Evolutionary conservation across 1,140 invertebrate species (phyloP).

Genomic region (Rhagoletis zephyria): DNA sequence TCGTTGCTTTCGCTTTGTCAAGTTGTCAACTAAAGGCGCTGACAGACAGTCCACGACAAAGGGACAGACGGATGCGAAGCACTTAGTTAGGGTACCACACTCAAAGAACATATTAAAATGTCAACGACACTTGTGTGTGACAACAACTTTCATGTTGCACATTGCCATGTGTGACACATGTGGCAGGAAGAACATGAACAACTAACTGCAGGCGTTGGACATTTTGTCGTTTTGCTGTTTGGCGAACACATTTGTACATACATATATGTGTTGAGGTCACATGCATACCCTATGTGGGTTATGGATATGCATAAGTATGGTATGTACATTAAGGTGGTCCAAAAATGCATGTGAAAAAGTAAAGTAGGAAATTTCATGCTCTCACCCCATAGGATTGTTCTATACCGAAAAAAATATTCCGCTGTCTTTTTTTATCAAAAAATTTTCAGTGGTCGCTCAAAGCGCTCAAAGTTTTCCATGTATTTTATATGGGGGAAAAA

Average conservation of each 20-base stretch:
- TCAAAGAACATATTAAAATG: conserved; percentile 52
- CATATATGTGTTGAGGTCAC: neutral
- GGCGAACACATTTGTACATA: neutral
- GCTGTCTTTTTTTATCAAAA: too few species aligned
- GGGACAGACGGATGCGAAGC: neutral
- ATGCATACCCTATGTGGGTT: neutral
- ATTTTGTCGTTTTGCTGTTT: neutral
- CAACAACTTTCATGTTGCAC: conserved; percentile 43
- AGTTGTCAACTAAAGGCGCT: conserved; percentile 2
- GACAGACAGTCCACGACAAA: conserved; percentile 1
- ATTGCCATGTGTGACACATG: conserved; percentile 30
- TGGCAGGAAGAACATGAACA: conserved; percentile 12
- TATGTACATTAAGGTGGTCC: too few species aligned
- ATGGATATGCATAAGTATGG: neutral
- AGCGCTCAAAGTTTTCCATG: too few species aligned
- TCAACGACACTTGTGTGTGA: conserved; percentile 47
- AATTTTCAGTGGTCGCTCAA: too few species aligned
- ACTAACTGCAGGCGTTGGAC: conserved; percentile 21
- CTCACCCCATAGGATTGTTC: too few species aligned
- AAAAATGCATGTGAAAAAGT: too few species aligned
- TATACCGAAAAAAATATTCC: too few species aligned
- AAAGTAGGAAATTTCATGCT: too few species aligned
- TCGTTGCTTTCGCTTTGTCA: conserved; percentile 36
- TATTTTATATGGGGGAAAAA: too few species aligned
- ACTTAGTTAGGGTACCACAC: conserved; percentile 24